Percentiles rank a stretch among this genome's conserved stretches.
phyloP scores from a whole-genome alignment of 2,797 vertebrate species.

The Epinephelus malabaricus region DNA sequence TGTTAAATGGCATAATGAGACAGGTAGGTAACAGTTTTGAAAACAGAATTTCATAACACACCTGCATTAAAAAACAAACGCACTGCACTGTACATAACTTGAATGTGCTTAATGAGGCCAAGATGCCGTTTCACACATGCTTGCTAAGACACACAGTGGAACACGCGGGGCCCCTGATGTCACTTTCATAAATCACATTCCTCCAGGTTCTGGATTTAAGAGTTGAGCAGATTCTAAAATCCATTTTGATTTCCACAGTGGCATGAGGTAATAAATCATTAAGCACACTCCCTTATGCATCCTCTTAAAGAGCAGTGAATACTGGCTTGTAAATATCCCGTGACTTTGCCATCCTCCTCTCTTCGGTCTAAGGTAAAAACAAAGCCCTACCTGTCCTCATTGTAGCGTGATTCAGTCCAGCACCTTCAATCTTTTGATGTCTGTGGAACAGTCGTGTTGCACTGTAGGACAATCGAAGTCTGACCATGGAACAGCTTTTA shows the following conservation, averaged over 20 bases:
- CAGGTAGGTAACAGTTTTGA: conserved; percentile 34
- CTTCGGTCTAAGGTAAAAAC: conserved; percentile 49
- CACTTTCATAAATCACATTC: conserved; percentile 81
- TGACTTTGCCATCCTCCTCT: conserved; percentile 65
- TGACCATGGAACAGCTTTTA: conserved; percentile 46
- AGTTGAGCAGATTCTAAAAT: conserved; percentile 81
- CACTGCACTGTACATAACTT: conserved; percentile 58
- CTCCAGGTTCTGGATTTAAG: conserved; percentile 74
- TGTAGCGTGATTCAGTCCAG: conserved; percentile 37
- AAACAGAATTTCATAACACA: conserved; percentile 49
- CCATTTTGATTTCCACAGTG: conserved; percentile 82
- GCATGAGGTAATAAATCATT: conserved; percentile 81
- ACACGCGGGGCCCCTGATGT: conserved; percentile 55
- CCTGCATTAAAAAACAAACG: conserved; percentile 6
- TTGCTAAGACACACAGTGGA: conserved; percentile 59
- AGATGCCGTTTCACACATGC: conserved; percentile 70
- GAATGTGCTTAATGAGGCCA: conserved; percentile 75
- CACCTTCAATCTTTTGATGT: conserved; percentile 61
- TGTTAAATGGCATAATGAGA: conserved; percentile 51
- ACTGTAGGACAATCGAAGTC: conserved; percentile 47
- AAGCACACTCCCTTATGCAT: conserved; percentile 71
- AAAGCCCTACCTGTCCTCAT: conserved; percentile 31
- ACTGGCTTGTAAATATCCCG: conserved; percentile 73
- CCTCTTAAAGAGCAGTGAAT: conserved; percentile 75
- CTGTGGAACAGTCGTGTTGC: conserved; percentile 41